Base-by-base conservation (phyloP, 2,888 invertebrate genomes). In the Ochlodes sylvanus region DNA sequence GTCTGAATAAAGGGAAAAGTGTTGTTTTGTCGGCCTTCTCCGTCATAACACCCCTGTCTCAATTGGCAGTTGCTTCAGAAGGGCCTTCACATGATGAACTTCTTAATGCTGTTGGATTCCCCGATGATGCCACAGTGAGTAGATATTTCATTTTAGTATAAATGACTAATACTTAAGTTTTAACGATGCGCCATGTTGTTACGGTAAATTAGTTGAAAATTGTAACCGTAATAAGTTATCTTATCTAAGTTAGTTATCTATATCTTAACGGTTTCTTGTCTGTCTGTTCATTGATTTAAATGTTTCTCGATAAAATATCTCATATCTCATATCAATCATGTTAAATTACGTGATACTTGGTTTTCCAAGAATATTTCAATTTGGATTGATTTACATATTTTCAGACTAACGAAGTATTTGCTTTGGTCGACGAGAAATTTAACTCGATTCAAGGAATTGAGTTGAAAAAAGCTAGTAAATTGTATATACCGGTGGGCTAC, bases 401-500 rank as follows among this genome's bases (percentile, higher is more conserved):
- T 34, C 34, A 55, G 55, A 34, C 55, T 9, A 55, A 55, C 14
- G 15, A 32, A 9, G 10, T 55, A 0, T 86, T 88, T 69, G 15
- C 72, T 1, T 60, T 70, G 0, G 60, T 80, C 2, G 80, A 75
- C 71, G 44, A 68, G 12, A 72, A 74, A 63, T 65, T 86, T 19
- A 73, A 77, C 6, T 61, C 76, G 0, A 71, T 89, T 3, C 78
- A 87, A 60, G 90, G 94, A 42, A 94, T 95, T 7, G 92, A 93
- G 0, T 80, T 96, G 0, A 93, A 90, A 57, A 87, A 95, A 63
- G 97, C 96, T 0, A 97, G 95, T 79, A 95, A 95, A 73, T 80
- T 97, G 0, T 97, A 94, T 78, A 80, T 96, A 0, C 93, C 94
- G 65, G 55, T 88, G 0, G 81, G 85, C 0, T 86, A 89, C 5